Percentiles rank a stretch among this genome's conserved stretches.
phyloP scores from a whole-genome alignment of 2,888 invertebrate species.

The Leucozona laternaria region DNA sequence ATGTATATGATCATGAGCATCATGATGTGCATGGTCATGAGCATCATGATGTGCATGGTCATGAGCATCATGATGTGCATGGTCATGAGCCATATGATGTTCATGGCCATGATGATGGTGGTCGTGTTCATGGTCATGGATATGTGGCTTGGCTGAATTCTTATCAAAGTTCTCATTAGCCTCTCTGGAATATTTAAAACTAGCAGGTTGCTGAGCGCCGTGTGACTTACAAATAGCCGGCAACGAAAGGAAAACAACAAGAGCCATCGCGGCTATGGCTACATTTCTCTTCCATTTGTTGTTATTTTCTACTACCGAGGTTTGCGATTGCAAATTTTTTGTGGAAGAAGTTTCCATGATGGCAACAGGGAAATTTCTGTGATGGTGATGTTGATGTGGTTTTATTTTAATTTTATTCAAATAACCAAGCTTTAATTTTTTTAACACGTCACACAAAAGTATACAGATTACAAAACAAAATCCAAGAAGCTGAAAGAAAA shows the following conservation, averaged over 20 bases:
- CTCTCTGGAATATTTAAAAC: conserved; percentile 92
- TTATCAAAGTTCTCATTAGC: conserved; percentile 85
- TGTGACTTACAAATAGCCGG: conserved; percentile 83
- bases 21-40: conserved; percentile 11
- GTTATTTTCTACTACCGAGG: conserved; percentile 8
- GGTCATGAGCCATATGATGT: conserved; percentile 53
- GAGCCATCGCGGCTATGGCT: conserved; percentile 78
- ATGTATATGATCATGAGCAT: background rate
- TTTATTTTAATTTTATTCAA: conserved; percentile 20
- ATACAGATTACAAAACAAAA: conserved; percentile 17
- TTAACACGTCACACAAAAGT: conserved; percentile 57
- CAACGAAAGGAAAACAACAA: conserved; percentile 81
- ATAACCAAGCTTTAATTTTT: conserved; percentile 23
- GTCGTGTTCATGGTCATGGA: conserved; percentile 75
- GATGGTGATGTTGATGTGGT: conserved; percentile 63
- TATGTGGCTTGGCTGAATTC: conserved; percentile 73
- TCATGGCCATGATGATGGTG: conserved; percentile 57
- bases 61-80: conserved; percentile 45
- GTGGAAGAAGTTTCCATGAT: conserved; percentile 41
- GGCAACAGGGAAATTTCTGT: conserved; percentile 44
- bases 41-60: conserved; percentile 77
- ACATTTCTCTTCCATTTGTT: conserved; percentile 73
- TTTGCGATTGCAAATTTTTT: background rate
- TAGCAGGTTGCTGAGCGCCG: conserved; percentile 86
- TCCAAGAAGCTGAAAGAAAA: background rate